Base-by-base conservation (phyloP, 35 echinoderm and acorn worm genomes). In the Ptychodera flava region DNA sequence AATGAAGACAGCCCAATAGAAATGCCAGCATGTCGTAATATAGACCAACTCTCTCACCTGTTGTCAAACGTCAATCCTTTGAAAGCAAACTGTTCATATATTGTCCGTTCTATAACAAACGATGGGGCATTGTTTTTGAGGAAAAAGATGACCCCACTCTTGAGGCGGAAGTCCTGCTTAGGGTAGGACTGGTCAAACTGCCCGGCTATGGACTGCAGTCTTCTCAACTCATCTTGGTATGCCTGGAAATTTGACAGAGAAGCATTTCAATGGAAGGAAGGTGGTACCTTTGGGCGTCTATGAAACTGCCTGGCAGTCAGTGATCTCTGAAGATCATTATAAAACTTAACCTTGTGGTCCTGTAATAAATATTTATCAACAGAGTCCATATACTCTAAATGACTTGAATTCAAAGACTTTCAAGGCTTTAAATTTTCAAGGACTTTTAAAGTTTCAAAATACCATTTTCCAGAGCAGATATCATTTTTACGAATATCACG, bases 71-170 rank as follows among this genome's bases (percentile, higher is more conserved):
- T 94, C 1, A 92, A 34, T 79, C 85, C 83, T 80, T 91, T 87
- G 33, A 89, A 90, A 33, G 93, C 90, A 89, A 97, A 91, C 45
- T 97, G 92, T 36, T 94, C 90, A 15, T 92, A 33, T 15, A 97
- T 31, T 28, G 89, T 87, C 35, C 93, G 87, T 28, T 92, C 77
- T 29, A 92, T 85, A 14, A 97, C 84, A 82, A 91, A 91, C 0
- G 75, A 81, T 0, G 89, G 85, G 15, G 95, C 90, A 0, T 76
- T 84, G 78, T 97, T 97, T 82, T 86, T 93, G 0, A 92, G 77
- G 29, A 94, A 91, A 82, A 88, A 97, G 16, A 91, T 78, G 0
- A 93, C 89, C 28, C 86, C 81, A 35, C 87, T 91, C 31, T 88
- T 80, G 33, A 97, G 80, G 76, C 95, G 79, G n/a, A 87, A 81